Base-by-base conservation (phyloP, 37 sponge, comb jelly and placozoan genomes). In the Corticium candelabrum region DNA sequence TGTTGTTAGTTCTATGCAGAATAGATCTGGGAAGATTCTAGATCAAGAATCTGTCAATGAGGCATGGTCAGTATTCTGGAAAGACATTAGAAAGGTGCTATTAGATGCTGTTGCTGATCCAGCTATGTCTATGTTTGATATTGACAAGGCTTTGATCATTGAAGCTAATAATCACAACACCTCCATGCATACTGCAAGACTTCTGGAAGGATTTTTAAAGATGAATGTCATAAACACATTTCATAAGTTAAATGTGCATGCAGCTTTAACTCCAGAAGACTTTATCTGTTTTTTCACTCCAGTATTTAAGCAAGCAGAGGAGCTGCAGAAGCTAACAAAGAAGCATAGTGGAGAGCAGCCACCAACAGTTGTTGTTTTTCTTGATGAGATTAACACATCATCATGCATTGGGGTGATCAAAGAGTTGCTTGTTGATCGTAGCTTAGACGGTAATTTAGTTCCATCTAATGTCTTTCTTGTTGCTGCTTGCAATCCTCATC, bases 361-460 rank as follows among this genome's bases (percentile, higher is more conserved):
- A 27, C 62, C 62, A 11, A 27, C 62, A 27, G 62, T 50, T 21
- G 62, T 50, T 21, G 89, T 90, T 3, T 91, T 88, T 70, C 35
- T 88, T 29, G 94, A 94, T 79, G 94, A 94, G 68, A 79, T 94
- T 37, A 94, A 94, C 84, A 94, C 94, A 39, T 85, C 90, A 5
- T 90, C 94, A 1, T 94, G 94, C 77, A 57, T 90, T 37, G 94
- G 94, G 34, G 70, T 94, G 15, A 81, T 94, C 76, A 94, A 94
- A 73, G 94, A 94, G 41, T 67, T 94, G 34, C 80, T 90, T 2
- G 80, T 94, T n/a, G 94, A 94, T 74, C 37, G 73, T 57, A 86
- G 84, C 2, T 69, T 94, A 35, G 87, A 90, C 76, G 94, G 94
- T 29, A 69, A 41, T 78, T 86, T 87, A 2, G 74, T 93, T 27